Evolutionary conservation across 2,797 vertebrate species (phyloP).

Genomic region (Darevskia mixta): DNA sequence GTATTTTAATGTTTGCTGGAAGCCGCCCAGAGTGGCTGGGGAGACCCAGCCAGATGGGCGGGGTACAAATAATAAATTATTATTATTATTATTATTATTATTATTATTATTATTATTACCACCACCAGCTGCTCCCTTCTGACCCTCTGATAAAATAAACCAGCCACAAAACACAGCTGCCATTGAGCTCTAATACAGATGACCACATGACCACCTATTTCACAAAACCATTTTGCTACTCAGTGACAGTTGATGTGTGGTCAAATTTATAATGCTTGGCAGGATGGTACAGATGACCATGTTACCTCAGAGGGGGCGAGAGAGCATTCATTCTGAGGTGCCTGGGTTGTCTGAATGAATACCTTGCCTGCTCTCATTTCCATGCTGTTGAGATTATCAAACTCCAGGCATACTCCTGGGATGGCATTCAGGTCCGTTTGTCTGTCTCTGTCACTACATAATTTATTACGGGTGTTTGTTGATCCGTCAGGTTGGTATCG

Average conservation of each 20-base stretch:
- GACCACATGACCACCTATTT: not conserved
- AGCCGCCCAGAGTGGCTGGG: no score
- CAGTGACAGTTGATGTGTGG: not conserved
- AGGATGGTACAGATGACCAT: not conserved
- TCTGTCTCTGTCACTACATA: not conserved
- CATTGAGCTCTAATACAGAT: not conserved
- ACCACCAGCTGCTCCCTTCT: not conserved
- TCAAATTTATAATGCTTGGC: not conserved
- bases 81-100: no score
- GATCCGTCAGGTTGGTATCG: not conserved
- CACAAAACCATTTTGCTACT: not conserved
- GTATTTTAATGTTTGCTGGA: no score
- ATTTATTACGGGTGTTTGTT: not conserved
- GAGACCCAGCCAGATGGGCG: no score
- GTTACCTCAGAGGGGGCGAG: not conserved
- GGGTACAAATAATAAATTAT: no score
- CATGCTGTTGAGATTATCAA: not conserved
- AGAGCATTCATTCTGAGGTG: not conserved
- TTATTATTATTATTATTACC: no score
- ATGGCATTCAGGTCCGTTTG: not conserved
- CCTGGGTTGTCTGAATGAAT: not conserved
- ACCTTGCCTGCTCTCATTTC: not conserved
- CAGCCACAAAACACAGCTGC: not conserved
- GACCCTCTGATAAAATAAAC: not conserved
- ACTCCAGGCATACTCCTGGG: fast-evolving